Evolutionary conservation across 2,797 vertebrate species (phyloP).

Genomic region (Rhabdomys pumilio): DNA sequence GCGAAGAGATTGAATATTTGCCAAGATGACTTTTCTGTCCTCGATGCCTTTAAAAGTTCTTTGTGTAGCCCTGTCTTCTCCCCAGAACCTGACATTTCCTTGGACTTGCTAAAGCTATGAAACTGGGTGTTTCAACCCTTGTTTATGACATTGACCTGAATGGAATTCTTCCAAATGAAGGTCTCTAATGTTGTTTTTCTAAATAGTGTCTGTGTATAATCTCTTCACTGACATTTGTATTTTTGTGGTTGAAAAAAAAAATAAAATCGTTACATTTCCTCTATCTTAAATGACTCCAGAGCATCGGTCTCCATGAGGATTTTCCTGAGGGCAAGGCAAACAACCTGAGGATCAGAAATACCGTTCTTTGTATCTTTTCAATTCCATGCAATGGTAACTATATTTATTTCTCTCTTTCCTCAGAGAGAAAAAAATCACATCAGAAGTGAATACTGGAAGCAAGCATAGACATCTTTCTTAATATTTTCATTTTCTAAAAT

Average conservation of each 20-base stretch:
- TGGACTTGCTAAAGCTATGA: slow-evolving; percentile 48
- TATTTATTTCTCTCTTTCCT: background rate
- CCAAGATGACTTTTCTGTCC: slow-evolving; percentile 69
- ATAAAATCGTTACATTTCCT: slow-evolving; percentile 46
- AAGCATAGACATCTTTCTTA: slow-evolving; percentile 58
- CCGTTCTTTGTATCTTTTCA: slow-evolving; percentile 52
- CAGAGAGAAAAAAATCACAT: slow-evolving; percentile 4
- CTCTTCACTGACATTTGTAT: slow-evolving; percentile 63
- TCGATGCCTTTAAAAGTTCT: slow-evolving; percentile 14
- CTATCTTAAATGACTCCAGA: slow-evolving; percentile 52
- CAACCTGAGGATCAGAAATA: slow-evolving; percentile 72
- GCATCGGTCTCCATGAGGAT: slow-evolving; percentile 32
- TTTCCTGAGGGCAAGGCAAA: slow-evolving; percentile 59
- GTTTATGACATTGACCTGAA: slow-evolving; percentile 41
- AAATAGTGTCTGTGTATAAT: slow-evolving; percentile 19
- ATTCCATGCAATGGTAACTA: slow-evolving; percentile 42
- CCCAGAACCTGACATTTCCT: background rate
- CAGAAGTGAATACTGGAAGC: slow-evolving; percentile 51
- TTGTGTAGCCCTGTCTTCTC: background rate
- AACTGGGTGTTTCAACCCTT: slow-evolving; percentile 55
- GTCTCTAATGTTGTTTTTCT: slow-evolving; percentile 24
- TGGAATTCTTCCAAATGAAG: slow-evolving; percentile 60
- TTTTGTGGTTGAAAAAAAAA: slow-evolving; percentile 62
- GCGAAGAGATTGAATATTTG: background rate
- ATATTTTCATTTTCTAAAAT: slow-evolving; percentile 53